These are phyloP conservation scores for Candoia aspera DNA, from an alignment of 2,113 vertebrate species.

Conservation along the genomic window DNA sequence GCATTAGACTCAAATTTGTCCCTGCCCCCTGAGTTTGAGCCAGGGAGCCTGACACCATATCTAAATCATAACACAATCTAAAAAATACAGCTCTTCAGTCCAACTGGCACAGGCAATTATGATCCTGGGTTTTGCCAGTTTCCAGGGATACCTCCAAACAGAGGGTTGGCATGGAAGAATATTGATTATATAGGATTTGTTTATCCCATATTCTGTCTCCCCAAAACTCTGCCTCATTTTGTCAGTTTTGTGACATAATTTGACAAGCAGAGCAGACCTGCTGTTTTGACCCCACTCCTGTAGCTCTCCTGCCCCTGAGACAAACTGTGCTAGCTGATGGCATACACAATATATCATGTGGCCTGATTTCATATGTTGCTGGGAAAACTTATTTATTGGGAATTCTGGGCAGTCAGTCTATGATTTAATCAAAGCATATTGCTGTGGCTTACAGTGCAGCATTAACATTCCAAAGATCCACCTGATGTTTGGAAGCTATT, in stretches of 20 bases:
- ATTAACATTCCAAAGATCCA: neutral
- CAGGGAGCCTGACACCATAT: neutral
- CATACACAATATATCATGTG: neutral
- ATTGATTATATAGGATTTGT: neutral
- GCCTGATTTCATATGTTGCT: neutral
- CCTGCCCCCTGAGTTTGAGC: neutral
- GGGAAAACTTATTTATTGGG: neutral
- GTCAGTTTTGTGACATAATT: neutral
- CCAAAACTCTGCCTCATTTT: neutral
- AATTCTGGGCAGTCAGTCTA: neutral
- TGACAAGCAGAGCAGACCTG: too few relatives aligned
- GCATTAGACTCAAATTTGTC: neutral
- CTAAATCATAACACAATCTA: neutral
- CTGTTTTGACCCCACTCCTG: neutral
- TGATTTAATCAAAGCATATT: neutral
- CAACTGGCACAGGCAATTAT: neutral
- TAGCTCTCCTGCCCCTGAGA: neutral
- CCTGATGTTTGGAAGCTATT: neutral
- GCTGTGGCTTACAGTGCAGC: neutral
- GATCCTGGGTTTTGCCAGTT: neutral
- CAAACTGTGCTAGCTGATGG: neutral
- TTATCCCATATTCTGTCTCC: neutral
- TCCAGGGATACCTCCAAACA: neutral
- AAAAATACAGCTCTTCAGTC: neutral
- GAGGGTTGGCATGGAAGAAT: neutral